These are phyloP conservation scores for Pampusana beccarii DNA, from an alignment of 2,113 vertebrate genomes.

Conservation along the genomic window DNA sequence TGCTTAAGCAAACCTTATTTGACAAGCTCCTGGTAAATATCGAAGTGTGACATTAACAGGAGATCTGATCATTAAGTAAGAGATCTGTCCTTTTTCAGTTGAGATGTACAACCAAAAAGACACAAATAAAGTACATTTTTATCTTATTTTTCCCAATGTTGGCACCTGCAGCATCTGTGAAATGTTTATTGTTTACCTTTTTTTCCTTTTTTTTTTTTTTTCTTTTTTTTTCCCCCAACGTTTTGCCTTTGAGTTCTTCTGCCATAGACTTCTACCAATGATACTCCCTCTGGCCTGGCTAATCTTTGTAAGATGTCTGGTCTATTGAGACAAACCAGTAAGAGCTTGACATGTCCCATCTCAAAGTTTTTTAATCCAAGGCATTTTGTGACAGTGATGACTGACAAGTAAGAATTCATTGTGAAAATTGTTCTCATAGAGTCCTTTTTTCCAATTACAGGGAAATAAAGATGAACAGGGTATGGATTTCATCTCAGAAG, in stretches of 20 bases:
- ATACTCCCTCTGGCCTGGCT: background rate
- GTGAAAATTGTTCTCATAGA: background rate
- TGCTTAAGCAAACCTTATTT: background rate
- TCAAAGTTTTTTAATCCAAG: background rate
- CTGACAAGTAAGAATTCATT: background rate
- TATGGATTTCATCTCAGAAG: background rate
- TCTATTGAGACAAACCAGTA: background rate
- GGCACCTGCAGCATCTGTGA: background rate
- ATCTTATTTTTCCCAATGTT: background rate
- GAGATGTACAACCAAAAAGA: background rate
- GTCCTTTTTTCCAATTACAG: background rate
- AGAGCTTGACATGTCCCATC: background rate
- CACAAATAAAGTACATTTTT: background rate
- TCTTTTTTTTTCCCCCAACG: background rate
- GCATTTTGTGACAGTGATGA: background rate
- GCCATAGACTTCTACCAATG: background rate
- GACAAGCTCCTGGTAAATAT: background rate
- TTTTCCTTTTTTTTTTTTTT: background rate
- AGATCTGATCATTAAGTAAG: background rate
- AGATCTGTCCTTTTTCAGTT: background rate
- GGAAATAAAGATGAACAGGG: background rate
- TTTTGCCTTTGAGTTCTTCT: background rate
- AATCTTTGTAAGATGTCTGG: background rate
- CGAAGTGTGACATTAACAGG: accelerated
- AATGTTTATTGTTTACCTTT: background rate